phyloP scores from a whole-genome alignment of 2,888 invertebrate species.

The Pterobdella sp. region DNA sequence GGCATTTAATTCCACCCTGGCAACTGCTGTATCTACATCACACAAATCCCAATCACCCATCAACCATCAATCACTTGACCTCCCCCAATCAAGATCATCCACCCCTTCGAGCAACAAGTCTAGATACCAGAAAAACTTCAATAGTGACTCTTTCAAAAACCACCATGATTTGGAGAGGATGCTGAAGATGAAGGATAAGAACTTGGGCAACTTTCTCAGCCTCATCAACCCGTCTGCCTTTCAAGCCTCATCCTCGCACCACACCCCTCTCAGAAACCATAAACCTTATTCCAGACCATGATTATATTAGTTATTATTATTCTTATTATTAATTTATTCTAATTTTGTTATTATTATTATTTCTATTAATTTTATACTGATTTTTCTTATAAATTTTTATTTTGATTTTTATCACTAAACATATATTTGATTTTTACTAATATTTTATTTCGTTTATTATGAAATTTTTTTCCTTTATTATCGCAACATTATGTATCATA shows the following conservation, averaged over 20 bases:
- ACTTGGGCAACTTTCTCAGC: not conserved
- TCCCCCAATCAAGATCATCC: too few relatives aligned
- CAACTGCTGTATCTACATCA: not conserved
- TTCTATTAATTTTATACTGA: conserved; percentile 2
- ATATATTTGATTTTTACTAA: too few relatives aligned
- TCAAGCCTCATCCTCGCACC: conserved; percentile 7
- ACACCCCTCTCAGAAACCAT: conserved; percentile 11
- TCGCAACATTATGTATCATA: too few relatives aligned
- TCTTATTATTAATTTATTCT: not conserved
- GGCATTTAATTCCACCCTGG: conserved; percentile 8
- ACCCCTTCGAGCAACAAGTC: not conserved
- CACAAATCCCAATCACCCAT: not conserved
- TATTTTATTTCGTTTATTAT: too few relatives aligned
- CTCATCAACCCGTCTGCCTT: conserved; percentile 22
- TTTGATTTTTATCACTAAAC: too few relatives aligned
- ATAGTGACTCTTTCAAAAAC: not conserved
- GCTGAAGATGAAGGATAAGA: conserved; percentile 22
- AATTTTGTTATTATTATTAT: not conserved
- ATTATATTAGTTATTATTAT: not conserved
- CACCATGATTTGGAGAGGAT: conserved; percentile 20
- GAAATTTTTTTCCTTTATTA: too few relatives aligned
- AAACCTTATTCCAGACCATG: conserved; percentile 23
- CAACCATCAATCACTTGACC: conserved; percentile 7
- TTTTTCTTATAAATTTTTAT: too few relatives aligned
- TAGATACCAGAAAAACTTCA: not conserved